Percentiles rank a stretch among this genome's conserved stretches.
These are phyloP conservation scores for Lypha dubia DNA, from an alignment of 2,888 invertebrate species.

Conservation along the genomic window DNA sequence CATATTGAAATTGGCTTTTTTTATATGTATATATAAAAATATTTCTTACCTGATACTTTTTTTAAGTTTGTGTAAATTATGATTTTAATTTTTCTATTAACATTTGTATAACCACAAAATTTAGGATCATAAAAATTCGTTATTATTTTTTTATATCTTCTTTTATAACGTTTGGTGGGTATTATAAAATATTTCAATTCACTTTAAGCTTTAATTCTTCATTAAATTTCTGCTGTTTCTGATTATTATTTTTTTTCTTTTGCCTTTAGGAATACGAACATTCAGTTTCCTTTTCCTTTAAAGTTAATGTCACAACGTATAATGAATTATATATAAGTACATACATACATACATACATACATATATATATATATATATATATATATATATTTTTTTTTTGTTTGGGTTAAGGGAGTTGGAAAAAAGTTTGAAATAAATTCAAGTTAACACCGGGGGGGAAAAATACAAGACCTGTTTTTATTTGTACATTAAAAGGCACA, in stretches of 20 bases:
- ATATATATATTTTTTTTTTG: background rate
- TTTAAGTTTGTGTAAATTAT: background rate
- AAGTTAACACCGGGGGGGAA: background rate
- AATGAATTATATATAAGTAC: too few species aligned
- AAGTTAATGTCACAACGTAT: background rate
- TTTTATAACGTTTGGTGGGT: background rate
- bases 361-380: too few species aligned
- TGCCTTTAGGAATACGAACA: background rate
- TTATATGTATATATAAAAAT: too few species aligned
- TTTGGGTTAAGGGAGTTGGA: background rate
- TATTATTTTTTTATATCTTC: background rate
- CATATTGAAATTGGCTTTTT: too few species aligned
- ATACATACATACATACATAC: too few species aligned
- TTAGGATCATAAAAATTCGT: background rate
- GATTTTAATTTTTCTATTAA: background rate
- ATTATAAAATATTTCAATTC: background rate
- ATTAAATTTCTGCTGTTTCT: constrained; percentile 57
- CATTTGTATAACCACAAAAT: constrained; percentile 1
- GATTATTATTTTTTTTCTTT: background rate
- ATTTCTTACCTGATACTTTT: background rate
- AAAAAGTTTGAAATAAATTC: background rate
- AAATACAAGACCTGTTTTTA: background rate
- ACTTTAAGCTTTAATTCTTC: constrained; percentile 22
- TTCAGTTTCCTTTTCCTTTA: background rate
- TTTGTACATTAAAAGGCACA: constrained; percentile 3